Percentiles rank a stretch among this genome's conserved stretches.
Evolutionary conservation across 2,113 vertebrate genomes (phyloP).

Genomic region (Lipophrys pholis): DNA sequence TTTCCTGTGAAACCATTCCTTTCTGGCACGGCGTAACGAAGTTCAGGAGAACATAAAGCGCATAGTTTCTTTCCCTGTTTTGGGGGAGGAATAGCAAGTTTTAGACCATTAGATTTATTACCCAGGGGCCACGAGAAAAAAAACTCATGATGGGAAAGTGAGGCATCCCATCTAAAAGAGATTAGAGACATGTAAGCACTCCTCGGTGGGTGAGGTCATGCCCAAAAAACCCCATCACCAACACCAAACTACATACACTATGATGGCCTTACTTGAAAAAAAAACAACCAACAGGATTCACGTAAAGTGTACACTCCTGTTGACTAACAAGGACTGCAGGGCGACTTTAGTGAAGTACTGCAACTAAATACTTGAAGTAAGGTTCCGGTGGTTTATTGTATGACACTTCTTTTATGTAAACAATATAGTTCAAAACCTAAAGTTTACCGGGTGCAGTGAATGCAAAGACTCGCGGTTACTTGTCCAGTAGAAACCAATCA

Average conservation of each 20-base stretch:
- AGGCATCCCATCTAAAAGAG: constrained; percentile 82
- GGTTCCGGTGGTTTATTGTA: too few species aligned
- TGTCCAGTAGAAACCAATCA: too few species aligned
- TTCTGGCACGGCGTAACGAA: constrained; percentile 79
- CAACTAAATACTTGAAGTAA: too few species aligned
- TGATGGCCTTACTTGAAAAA: constrained; percentile 25
- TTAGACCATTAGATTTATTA: constrained; percentile 85
- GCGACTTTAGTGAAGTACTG: too few species aligned
- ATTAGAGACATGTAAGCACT: constrained; percentile 81
- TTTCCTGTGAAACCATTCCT: constrained; percentile 84
- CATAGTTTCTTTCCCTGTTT: constrained; percentile 62
- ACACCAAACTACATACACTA: constrained; percentile 44
- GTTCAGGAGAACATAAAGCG: constrained; percentile 83
- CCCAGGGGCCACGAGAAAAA: constrained; percentile 75
- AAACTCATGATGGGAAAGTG: constrained; percentile 75
- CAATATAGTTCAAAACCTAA: too few species aligned
- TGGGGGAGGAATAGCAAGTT: constrained; percentile 69
- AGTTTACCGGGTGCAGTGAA: too few species aligned
- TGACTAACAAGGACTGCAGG: too few species aligned
- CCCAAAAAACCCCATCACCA: constrained; percentile 59
- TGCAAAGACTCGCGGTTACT: too few species aligned
- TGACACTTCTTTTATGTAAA: too few species aligned
- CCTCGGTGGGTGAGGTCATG: constrained; percentile 79
- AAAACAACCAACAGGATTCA: too few species aligned
- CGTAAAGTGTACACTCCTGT: too few species aligned